Conservation (phyloP, 2,888 invertebrate genomes). For the Dione vanillae region DNA sequence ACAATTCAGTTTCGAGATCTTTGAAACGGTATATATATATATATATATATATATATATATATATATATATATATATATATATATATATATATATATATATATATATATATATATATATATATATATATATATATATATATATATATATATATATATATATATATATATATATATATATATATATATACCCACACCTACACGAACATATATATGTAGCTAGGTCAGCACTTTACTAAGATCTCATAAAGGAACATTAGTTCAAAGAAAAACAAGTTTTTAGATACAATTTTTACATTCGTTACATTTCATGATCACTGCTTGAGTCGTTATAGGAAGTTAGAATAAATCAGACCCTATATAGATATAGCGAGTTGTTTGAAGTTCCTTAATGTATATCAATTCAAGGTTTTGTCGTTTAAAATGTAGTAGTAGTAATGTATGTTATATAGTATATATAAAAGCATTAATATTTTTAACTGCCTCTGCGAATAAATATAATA, state of each 20-base stretch:
- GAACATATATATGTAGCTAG: background rate
- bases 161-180: background rate
- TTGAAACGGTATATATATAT: too few species aligned
- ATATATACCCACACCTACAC: too few species aligned
- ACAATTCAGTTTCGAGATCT: too few species aligned
- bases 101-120: too few species aligned
- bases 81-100: too few species aligned
- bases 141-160: background rate
- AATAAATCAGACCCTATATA: conserved; percentile 16
- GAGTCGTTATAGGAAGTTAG: background rate
- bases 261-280: background rate
- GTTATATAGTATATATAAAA: too few species aligned
- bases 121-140: too few species aligned
- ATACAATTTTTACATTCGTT: background rate
- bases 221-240: background rate
- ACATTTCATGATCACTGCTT: background rate
- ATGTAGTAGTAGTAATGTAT: too few species aligned
- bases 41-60: too few species aligned
- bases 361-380: background rate
- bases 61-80: too few species aligned
- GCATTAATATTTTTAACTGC: too few species aligned
- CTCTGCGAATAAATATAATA: too few species aligned
- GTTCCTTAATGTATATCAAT: background rate
- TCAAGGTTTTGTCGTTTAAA: background rate
- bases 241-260: conserved; percentile 12